These are phyloP conservation scores for Platynereis dumerilii DNA, from an alignment of 2,888 invertebrate species.

Conservation along the genomic window DNA sequence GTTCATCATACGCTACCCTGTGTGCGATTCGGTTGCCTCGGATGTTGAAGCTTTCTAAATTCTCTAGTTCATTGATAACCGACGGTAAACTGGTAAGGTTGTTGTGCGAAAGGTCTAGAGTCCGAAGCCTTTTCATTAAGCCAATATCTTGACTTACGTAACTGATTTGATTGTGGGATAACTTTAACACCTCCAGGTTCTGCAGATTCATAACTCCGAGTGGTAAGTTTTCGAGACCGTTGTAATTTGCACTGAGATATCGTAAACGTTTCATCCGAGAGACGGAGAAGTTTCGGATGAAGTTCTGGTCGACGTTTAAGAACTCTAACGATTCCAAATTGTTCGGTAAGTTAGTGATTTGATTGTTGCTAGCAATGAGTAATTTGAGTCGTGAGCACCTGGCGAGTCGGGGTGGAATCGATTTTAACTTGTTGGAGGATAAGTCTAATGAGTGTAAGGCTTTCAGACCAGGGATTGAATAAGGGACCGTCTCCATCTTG, in stretches of 20 bases:
- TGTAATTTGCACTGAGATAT: conserved; percentile 50
- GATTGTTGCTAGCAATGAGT: conserved; percentile 51
- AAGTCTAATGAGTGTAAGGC: conserved; percentile 51
- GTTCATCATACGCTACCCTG: no score
- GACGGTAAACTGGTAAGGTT: conserved; percentile 50
- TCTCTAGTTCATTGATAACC: conserved; percentile 49
- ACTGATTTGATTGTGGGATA: conserved; percentile 50
- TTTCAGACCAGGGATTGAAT: conserved; percentile 45
- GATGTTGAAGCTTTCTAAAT: conserved; percentile 55
- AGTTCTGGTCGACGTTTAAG: conserved; percentile 52
- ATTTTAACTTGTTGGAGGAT: conserved; percentile 50
- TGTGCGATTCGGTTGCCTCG: conserved; percentile 45
- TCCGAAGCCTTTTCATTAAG: conserved; percentile 46
- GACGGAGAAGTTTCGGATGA: conserved; percentile 52
- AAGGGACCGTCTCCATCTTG: conserved; percentile 48
- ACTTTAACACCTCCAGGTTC: conserved; percentile 46
- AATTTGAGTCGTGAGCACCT: conserved; percentile 44
- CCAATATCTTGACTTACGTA: conserved; percentile 55
- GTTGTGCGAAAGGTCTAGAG: conserved; percentile 56
- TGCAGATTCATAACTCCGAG: conserved; percentile 49
- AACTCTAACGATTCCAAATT: conserved; percentile 44
- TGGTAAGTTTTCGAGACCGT: conserved; percentile 53
- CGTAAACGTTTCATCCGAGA: conserved; percentile 46
- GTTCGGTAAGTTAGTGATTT: conserved; percentile 45
- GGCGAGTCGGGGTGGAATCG: conserved; percentile 43